Conservation (phyloP, 2,113 vertebrate genomes). For the Eolophus roseicapilla region DNA sequence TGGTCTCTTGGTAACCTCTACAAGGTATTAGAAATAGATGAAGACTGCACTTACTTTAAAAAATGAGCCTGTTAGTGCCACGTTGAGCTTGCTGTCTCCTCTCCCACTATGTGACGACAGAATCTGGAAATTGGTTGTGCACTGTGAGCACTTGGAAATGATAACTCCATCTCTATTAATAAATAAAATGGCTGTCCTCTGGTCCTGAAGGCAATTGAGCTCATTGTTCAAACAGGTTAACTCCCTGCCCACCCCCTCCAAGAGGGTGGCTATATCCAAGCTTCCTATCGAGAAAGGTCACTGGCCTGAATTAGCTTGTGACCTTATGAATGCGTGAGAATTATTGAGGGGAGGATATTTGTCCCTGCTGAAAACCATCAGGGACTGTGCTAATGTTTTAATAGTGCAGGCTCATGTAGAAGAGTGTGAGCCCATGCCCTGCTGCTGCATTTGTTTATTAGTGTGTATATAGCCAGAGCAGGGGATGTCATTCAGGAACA, state of each 20-base stretch:
- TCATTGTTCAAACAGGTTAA: slow-evolving; percentile 43
- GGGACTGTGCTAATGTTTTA: not conserved
- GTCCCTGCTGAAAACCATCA: not conserved
- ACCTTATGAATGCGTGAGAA: not conserved
- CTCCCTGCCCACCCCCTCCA: not conserved
- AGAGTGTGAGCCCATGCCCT: not conserved
- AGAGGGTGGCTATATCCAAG: not conserved
- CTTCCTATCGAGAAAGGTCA: slow-evolving; percentile 45
- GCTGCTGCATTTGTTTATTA: not conserved
- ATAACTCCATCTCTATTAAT: slow-evolving; percentile 8
- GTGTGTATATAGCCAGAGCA: not conserved
- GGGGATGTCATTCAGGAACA: not conserved
- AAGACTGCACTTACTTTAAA: not conserved
- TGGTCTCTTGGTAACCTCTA: not conserved
- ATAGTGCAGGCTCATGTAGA: not conserved
- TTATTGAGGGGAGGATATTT: not conserved
- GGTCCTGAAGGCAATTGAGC: not conserved
- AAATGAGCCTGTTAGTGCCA: not conserved
- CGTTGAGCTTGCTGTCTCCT: not conserved
- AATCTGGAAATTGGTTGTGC: not conserved
- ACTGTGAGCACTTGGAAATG: not conserved
- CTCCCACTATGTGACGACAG: not conserved
- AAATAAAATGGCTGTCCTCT: slow-evolving; percentile 1
- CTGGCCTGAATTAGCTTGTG: not conserved
- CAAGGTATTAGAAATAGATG: not conserved